Evolutionary conservation across 2,113 vertebrate genomes (phyloP), one percentile per base, ranked within the genome.

Genomic region (Ailuropoda melanoleuca): DNA sequence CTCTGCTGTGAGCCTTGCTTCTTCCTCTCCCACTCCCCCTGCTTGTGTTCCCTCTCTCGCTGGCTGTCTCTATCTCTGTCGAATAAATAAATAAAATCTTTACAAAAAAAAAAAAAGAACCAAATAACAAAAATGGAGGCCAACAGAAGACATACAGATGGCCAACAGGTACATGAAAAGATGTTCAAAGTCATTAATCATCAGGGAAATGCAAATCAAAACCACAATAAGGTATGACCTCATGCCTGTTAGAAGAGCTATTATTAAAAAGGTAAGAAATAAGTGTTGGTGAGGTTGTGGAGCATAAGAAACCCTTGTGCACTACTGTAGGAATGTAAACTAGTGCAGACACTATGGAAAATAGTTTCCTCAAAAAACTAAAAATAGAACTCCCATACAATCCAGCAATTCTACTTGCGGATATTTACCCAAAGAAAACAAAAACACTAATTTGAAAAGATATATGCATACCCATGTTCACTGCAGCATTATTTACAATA

Each of bases 61-160:
- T n/a, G n/a, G n/a, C n/a, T n/a, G n/a, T n/a, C n/a, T n/a, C n/a
- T n/a, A n/a, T n/a, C n/a, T n/a, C n/a, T n/a, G n/a, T n/a, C n/a
- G n/a, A n/a, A n/a, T n/a, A n/a, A n/a, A n/a, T n/a, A n/a, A n/a
- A n/a, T n/a, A n/a, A n/a, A n/a, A n/a, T n/a, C n/a, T n/a, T n/a
- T n/a, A n/a, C n/a, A n/a, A n/a, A n/a, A n/a, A n/a, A n/a, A n/a
- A n/a, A n/a, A 88, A 50, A 58, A 92, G 18, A 81, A 85, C 10
- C 48, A 19, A 75, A 66, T 84, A 81, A 90, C 39, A 92, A 95
- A 97, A 93, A 84, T 3, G 88, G 15, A 89, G 82, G 53, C 81
- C 43, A 96, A 94, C 53, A 43, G 34, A 85, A 85, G 46, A 85
- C 24, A 85, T 43, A 62, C 5, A 85, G 19, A 53, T 64, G 56